These are phyloP conservation scores for rat (Rattus norvegicus) DNA, from an alignment of 2,113 vertebrate genomes.

Conservation along the genomic window GRCr8 NC_086031.1:77601501-77602000, in stretches of 20 bases:
- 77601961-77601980: not conserved
- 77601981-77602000: conserved; percentile 13
- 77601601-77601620: not conserved
- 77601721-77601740: not conserved
- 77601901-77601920: conserved; percentile 3
- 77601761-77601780: not conserved
- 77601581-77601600: not conserved
- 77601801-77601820: not conserved
- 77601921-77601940: conserved; percentile 4
- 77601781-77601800: not conserved
- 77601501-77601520: conserved; percentile 2
- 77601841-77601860: conserved; percentile 18
- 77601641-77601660: not conserved
- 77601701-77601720: not conserved
- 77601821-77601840: not conserved
- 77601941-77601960: not conserved
- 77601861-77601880: not conserved
- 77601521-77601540: not conserved
- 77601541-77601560: not conserved
- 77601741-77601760: not conserved
- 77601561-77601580: conserved; percentile 19
- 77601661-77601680: conserved; percentile 42
- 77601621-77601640: not conserved
- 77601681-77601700: not conserved
- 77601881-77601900: not conserved